Conservation (phyloP, 2,797 vertebrate species). For the Tiaroga cobitis region DNA sequence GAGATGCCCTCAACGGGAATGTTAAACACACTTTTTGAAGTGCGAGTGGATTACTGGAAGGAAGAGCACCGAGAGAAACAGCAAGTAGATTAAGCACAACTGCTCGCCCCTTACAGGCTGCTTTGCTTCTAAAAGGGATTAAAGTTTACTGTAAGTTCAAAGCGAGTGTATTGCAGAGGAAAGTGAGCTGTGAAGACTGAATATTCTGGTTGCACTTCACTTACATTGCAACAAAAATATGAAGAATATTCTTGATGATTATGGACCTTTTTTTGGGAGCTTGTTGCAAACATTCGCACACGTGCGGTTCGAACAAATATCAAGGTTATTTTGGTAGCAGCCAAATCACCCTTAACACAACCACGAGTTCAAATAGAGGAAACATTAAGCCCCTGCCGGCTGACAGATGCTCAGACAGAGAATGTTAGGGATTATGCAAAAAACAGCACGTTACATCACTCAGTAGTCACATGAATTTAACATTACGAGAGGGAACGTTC, state of each 20-base stretch:
- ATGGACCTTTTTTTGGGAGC: neutral
- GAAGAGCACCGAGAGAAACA: neutral
- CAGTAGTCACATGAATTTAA: slow-evolving; percentile 48
- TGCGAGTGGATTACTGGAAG: slow-evolving; percentile 31
- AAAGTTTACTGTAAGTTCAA: slow-evolving; percentile 25
- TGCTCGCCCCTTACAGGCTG: neutral
- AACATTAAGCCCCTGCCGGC: slow-evolving; percentile 32
- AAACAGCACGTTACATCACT: slow-evolving; percentile 49
- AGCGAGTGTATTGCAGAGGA: slow-evolving; percentile 15
- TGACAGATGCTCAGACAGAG: slow-evolving; percentile 56
- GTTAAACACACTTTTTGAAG: slow-evolving; percentile 33
- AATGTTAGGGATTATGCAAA: slow-evolving; percentile 51
- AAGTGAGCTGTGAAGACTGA: neutral
- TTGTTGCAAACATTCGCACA: neutral
- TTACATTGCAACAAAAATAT: neutral
- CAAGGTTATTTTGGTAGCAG: slow-evolving; percentile 24
- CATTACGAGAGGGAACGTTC: slow-evolving; percentile 11
- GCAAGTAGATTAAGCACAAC: slow-evolving; percentile 9
- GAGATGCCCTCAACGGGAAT: slow-evolving; percentile 4
- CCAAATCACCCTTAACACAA: slow-evolving; percentile 9
- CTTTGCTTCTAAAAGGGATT: slow-evolving; percentile 26
- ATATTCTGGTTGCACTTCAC: neutral
- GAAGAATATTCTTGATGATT: neutral
- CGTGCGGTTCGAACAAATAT: slow-evolving; percentile 5
- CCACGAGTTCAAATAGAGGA: slow-evolving; percentile 6